Base-by-base conservation (phyloP, 2,113 vertebrate genomes). In the Hippocampus abdominalis region DNA sequence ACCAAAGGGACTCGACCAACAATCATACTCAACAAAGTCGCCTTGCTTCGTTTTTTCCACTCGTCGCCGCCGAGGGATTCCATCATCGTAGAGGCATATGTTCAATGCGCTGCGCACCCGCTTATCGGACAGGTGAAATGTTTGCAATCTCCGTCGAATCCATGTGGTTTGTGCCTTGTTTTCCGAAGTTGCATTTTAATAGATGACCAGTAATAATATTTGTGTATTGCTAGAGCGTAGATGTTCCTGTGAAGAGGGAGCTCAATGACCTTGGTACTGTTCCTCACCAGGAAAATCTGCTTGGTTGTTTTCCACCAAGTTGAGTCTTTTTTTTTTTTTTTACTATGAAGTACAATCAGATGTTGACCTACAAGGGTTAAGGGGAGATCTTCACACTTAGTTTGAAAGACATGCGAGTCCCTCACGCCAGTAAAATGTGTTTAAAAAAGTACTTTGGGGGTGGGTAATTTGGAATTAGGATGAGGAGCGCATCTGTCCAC, bases 161-260 rank as follows among this genome's bases (percentile, higher is more conserved):
- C 74, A 81, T 78, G 84, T 90, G 86, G 89, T 90, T 89, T 90
- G 91, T 93, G 92, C 91, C 92, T 93, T 93, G 91, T 91, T 90
- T 91, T 90, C 80, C 81, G 72, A 88, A 91, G 79, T 90, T 87
- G 81, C 81, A 85, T 91, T 91, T 89, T 16, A 89, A 84, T 80
- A 85, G 80, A 81, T 79, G 56, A 89, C 69, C 81, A 88, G 76
- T 89, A 86, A 83, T 89, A 88, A 87, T 79, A 76, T 77, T 60
- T 60, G 12, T 60, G 13, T 27, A 27, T 57, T 27, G 10, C 12
- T 56, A 56, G 4, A 29, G 27, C 32, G 27, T 42, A 83, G 69
- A 51, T 69, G 65, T 73, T 74, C 51, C 77, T 75, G 77, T 70
- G 68, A 87, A 86, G 72, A 75, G 78, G 84, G 77, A 76, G 66